Evolutionary conservation across 2,113 vertebrate genomes (phyloP), one percentile per base, ranked within the genome.

Genomic region (Archilochus colubris): DNA sequence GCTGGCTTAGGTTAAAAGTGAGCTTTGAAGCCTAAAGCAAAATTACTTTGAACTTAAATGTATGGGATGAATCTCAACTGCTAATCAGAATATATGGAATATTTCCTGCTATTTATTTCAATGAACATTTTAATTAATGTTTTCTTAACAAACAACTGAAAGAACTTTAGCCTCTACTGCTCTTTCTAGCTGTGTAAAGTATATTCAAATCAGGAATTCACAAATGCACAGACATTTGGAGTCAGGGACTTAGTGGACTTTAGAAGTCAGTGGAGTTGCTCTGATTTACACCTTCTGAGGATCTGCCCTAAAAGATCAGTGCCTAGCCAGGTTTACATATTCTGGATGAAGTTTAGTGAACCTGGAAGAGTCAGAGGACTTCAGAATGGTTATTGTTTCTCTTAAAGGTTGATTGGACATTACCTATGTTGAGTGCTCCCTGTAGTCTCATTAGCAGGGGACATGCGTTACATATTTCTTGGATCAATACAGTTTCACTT

Each of bases 1-100:
- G 53, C 90, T 95, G 89, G 85, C 91, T 90, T 57, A 95, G 91
- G 76, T 95, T 95, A 61, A 95, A 95, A 95, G 94, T 36, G 50
- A 90, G 27, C 69, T 95, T 91, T 81, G 73, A 94, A 90, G 73
- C 85, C 79, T 91, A 86, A 72, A 91, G 68, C 68, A 90, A 90
- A 95, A 93, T 78, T 86, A n/a, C 85, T 94, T 95, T 93, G 91
- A 90, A 91, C 73, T 31, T 78, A 43, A 89, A 67, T 51, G 23
- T 63, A 82, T 33, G 51, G 58, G 40, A 57, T 78, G 77, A 94
- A 77, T 94, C 68, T 93, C 43, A 59, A 46, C 25, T 88, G 44
- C 80, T 88, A 80, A 88, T 92, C 73, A 81, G 76, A 94, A 74
- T 86, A 70, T 82, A 43, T 48, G 76, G 55, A 89, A 67, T 93